Evolutionary conservation across 2,888 invertebrate genomes (phyloP), one percentile per base, ranked within the genome.

Genomic region (Drepanosiphum platanoidis): DNA sequence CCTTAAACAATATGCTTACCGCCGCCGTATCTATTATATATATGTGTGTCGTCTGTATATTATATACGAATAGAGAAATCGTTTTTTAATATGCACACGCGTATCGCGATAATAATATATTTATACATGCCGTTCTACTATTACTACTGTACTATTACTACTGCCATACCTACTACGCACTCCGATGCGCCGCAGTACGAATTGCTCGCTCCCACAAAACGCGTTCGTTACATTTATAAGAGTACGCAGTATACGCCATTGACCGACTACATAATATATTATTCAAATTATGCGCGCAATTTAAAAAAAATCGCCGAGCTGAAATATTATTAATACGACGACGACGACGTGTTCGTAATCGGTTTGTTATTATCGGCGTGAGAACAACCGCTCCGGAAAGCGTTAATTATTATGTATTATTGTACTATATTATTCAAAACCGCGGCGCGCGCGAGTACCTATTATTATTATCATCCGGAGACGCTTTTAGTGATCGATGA

Each of bases 371-470:
- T 27, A 74, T 74, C 74, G 32, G 74, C 74, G 74, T 74, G 74
- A 74, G 74, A 74, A 74, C 52, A 74, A 74, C 52, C 52, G 13
- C 32, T 30, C 27, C 42, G 30, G 30, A 66, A 66, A 42, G 42
- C 64, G 30, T 18, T 78, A 66, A 78, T 78, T 78, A 78, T 78
- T 42, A n/a, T n/a, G n/a, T n/a, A n/a, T n/a, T n/a, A n/a, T n/a
- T n/a, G n/a, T n/a, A n/a, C n/a, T n/a, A 34, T 52, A 34, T n/a
- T 68, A 79, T 79, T 34, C 46, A 68, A 27, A 68, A 46, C 34
- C 3, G 32, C 79, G 15, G n/a, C n/a, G n/a, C n/a, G n/a, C n/a
- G n/a, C n/a, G n/a, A n/a, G 8, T 32, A 68, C 3, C 66, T 32
- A 22, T 80, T 68, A 52, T 52, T 52, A 15, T 46, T 46, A n/a